Percentiles rank a stretch among this genome's conserved stretches.
phyloP scores from a whole-genome alignment of 2,113 vertebrate species.

The Oreochromis spilurus region DNA sequence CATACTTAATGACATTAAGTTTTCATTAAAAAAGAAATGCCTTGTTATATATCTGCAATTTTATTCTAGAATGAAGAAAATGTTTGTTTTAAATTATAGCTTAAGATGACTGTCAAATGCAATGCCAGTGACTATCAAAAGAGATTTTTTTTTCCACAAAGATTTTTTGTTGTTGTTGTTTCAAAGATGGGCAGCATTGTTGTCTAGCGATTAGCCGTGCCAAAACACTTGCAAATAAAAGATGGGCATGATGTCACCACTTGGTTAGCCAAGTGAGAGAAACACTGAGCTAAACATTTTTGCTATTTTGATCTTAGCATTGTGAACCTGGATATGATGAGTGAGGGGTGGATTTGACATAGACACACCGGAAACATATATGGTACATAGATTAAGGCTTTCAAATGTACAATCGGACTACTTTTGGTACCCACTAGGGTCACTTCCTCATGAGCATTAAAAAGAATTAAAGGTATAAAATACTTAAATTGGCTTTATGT shows the following conservation, averaged over 20 bases:
- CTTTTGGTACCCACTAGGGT: background rate
- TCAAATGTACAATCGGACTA: background rate
- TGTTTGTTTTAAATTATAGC: background rate
- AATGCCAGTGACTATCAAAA: rapidly evolving
- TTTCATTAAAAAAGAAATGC: background rate
- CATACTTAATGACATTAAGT: background rate
- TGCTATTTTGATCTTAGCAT: background rate
- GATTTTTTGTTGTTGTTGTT: background rate
- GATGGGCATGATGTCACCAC: background rate
- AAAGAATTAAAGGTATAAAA: background rate
- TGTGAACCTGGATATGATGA: background rate
- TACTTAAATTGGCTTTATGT: background rate
- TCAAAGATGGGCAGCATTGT: background rate
- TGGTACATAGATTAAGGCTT: rapidly evolving
- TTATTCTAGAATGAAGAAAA: background rate
- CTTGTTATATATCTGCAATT: background rate
- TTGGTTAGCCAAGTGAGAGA: background rate
- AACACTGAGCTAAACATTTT: background rate
- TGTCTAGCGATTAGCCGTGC: background rate
- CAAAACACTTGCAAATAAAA: background rate
- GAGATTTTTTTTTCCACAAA: background rate
- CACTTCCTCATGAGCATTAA: background rate
- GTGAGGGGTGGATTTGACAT: background rate
- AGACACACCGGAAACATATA: background rate
- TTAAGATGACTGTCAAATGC: background rate